Conservation (phyloP, 2,113 vertebrate species). For the Nothocercus nigrocapillus region DNA sequence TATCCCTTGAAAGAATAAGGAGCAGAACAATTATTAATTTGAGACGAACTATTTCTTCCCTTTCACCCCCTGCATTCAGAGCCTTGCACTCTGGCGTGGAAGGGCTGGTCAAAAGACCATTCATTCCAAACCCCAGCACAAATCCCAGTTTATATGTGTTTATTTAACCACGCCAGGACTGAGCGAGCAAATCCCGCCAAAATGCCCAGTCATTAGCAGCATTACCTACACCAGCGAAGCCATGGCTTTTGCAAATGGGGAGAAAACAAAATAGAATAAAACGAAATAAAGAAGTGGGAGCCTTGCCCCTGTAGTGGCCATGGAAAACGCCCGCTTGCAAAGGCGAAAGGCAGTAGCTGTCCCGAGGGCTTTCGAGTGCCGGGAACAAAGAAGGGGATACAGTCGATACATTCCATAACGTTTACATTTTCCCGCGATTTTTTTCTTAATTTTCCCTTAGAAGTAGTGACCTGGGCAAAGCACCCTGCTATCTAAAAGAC, state of each 20-base stretch:
- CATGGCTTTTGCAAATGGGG: background rate
- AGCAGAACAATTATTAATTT: conserved; percentile 19
- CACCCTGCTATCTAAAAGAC: conserved; percentile 82
- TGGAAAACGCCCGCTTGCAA: background rate
- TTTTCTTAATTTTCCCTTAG: conserved; percentile 78
- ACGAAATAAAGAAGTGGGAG: background rate
- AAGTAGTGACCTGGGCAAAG: conserved; percentile 86
- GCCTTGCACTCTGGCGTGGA: background rate
- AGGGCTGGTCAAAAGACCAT: conserved; percentile 56
- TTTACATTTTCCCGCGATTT: conserved; percentile 81
- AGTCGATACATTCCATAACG: conserved; percentile 81
- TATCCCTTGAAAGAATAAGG: background rate
- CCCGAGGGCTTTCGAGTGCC: conserved; percentile 35
- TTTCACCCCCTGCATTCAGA: conserved; percentile 29
- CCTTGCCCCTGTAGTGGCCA: background rate
- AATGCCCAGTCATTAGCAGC: background rate
- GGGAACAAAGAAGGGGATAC: conserved; percentile 79
- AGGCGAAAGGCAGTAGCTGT: conserved; percentile 41
- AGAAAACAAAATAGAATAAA: background rate
- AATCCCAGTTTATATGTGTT: conserved; percentile 54
- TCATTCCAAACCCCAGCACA: conserved; percentile 51
- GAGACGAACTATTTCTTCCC: conserved; percentile 22
- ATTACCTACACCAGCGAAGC: background rate
- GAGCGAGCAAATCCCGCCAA: conserved; percentile 36
- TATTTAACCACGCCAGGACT: conserved; percentile 44